These are phyloP conservation scores for Telmatochromis sp. DNA, from an alignment of 2,113 vertebrate species.

Conservation along the genomic window DNA sequence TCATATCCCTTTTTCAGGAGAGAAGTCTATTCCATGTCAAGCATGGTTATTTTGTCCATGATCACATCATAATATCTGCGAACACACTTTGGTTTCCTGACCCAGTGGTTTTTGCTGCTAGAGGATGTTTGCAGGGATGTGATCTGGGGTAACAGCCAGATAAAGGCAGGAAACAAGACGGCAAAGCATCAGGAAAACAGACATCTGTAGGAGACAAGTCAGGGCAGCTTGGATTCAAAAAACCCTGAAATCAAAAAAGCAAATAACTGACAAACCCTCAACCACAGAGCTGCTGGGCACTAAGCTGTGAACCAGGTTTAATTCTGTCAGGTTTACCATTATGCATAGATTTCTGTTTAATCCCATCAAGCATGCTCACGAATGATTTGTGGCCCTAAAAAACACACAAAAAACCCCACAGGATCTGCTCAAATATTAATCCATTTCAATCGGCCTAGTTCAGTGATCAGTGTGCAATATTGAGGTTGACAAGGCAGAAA, in stretches of 20 bases:
- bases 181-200: not conserved
- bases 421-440: not conserved
- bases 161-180: slow-evolving; percentile 3
- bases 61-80: not conserved
- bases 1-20: not conserved
- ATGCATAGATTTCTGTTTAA: not conserved
- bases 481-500: slow-evolving; percentile 1
- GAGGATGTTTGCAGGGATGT: not conserved
- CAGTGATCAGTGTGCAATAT: not conserved
- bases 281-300: not conserved
- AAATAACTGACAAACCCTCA: not conserved
- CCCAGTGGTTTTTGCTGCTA: not conserved
- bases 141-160: not conserved
- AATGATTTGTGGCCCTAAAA: not conserved
- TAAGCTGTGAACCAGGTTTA: not conserved
- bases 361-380: not conserved
- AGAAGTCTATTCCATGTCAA: not conserved
- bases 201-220: not conserved
- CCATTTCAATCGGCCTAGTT: not conserved
- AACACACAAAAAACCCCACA: not conserved
- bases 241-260: not conserved
- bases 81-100: not conserved
- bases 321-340: not conserved
- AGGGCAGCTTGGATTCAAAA: not conserved
- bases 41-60: not conserved